phyloP scores from a whole-genome alignment of 53 echinoderm and acorn worm genomes.

The Henricia sp. region DNA sequence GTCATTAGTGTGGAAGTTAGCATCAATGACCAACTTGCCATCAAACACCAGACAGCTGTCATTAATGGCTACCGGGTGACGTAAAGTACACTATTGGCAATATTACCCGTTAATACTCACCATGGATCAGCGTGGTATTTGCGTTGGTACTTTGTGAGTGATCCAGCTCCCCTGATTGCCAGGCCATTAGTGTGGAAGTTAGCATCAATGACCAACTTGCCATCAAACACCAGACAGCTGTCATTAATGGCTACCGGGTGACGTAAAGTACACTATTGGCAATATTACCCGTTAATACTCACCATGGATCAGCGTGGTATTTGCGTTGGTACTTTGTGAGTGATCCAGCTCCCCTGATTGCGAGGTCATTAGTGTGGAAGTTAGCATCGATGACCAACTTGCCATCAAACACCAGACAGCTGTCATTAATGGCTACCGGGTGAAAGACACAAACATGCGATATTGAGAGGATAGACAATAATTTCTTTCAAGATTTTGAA shows the following conservation, averaged over 20 bases:
- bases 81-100: no score
- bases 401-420: no score
- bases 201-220: constrained; percentile 91
- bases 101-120: constrained; percentile 78
- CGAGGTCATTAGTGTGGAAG: no score
- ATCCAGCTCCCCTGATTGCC: constrained; percentile 94
- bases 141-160: constrained; percentile 95
- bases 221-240: constrained; percentile 97
- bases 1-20: constrained; percentile 94
- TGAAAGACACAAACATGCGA: no score
- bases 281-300: neutral
- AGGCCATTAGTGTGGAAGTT: constrained; percentile 98
- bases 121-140: constrained; percentile 97
- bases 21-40: constrained; percentile 84
- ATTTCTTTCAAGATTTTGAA: no score
- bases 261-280: neutral
- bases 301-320: no score
- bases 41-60: constrained; percentile 53
- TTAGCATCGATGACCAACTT: no score
- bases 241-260: constrained; percentile 82
- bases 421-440: no score
- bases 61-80: neutral
- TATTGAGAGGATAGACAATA: no score
- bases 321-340: no score
- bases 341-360: no score